Conservation (phyloP, 1,140 invertebrate genomes). For the Trichonephila clavata region DNA sequence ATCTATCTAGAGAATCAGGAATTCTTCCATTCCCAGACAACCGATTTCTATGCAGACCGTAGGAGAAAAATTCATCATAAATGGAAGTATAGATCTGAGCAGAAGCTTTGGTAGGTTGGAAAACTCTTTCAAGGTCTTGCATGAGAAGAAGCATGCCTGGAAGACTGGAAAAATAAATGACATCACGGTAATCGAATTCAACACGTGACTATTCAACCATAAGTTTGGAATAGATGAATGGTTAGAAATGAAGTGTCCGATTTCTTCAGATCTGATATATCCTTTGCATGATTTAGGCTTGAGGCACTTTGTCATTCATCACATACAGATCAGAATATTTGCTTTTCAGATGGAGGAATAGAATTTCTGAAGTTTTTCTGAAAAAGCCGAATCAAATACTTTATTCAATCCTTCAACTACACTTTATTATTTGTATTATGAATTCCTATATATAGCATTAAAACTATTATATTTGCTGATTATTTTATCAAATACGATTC, state of each 20-base stretch:
- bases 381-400: too few species aligned
- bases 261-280: background rate
- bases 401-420: too few species aligned
- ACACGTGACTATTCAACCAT: slow-evolving; percentile 21
- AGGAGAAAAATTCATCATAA: background rate
- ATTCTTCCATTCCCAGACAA: background rate
- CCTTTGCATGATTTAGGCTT: background rate
- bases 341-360: too few species aligned
- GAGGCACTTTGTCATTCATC: background rate
- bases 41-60: background rate
- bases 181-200: slow-evolving; percentile 17
- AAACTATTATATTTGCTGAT: too few species aligned
- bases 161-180: background rate
- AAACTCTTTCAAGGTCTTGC: background rate
- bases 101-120: background rate
- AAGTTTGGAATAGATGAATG: slow-evolving; percentile 20
- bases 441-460: too few species aligned
- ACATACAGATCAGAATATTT: background rate
- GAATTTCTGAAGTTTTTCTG: too few species aligned
- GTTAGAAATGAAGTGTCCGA: background rate
- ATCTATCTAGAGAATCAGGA: background rate
- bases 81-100: background rate
- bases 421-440: too few species aligned
- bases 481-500: too few species aligned
- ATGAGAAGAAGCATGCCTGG: too few species aligned